Evolutionary conservation across 2,888 invertebrate genomes (phyloP).

Genomic region (Colletes collaris): DNA sequence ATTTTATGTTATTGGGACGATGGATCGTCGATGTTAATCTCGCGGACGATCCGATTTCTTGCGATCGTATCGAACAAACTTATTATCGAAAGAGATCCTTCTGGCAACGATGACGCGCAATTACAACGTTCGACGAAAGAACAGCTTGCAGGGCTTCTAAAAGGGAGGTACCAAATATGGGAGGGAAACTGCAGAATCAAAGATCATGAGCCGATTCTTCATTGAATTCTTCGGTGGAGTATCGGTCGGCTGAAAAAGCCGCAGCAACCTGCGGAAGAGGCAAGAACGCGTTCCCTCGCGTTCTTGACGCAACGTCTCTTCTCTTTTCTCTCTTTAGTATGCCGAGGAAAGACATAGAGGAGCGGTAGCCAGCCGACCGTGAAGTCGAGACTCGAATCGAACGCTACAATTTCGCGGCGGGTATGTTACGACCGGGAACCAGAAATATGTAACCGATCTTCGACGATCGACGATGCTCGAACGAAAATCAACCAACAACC

Average conservation of each 20-base stretch:
- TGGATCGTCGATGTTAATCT: neutral
- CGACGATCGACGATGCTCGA: neutral
- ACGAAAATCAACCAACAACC: neutral
- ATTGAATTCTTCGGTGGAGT: constrained; percentile 61
- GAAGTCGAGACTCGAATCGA: constrained; percentile 78
- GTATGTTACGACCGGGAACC: constrained; percentile 65
- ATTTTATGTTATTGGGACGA: neutral
- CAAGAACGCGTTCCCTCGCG: constrained; percentile 69
- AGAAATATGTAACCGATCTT: constrained; percentile 31
- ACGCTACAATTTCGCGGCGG: constrained; percentile 74
- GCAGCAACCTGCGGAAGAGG: constrained; percentile 60
- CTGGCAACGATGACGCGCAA: constrained; percentile 1
- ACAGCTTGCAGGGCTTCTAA: constrained; percentile 12
- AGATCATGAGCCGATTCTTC: constrained; percentile 57
- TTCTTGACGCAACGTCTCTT: constrained; percentile 61
- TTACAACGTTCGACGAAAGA: neutral
- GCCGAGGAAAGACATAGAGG: constrained; percentile 72
- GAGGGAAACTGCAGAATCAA: constrained; percentile 42
- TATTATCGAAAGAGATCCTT: neutral
- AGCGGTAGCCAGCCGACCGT: constrained; percentile 78
- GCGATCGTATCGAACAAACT: neutral
- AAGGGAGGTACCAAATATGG: constrained; percentile 45
- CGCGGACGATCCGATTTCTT: neutral
- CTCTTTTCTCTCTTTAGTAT: constrained; percentile 65
- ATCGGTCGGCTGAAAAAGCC: constrained; percentile 61